These are phyloP conservation scores for Parazoanthus atlanticus DNA, from an alignment of 92 coral and sea anemone species.

Conservation along the genomic window DNA sequence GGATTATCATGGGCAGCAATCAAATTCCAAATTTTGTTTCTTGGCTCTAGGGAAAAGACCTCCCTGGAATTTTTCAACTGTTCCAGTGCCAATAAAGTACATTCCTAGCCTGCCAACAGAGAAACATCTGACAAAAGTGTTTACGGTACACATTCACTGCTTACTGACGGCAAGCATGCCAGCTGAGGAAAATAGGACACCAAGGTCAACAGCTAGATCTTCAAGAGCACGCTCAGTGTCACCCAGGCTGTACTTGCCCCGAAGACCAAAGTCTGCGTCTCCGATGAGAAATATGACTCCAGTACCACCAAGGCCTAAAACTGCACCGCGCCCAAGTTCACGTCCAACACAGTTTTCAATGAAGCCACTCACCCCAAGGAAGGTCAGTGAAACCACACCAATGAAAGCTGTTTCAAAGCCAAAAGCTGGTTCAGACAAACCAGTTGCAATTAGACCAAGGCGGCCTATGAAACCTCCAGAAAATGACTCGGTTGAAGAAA, in stretches of 20 bases:
- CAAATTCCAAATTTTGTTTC: conserved; percentile 66
- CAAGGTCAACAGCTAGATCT: conserved; percentile 49
- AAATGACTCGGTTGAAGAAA: conserved; percentile 48
- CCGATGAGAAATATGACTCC: conserved; percentile 38
- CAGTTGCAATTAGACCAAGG: conserved; percentile 78
- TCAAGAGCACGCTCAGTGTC: conserved; percentile 77
- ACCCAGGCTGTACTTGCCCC: conserved; percentile 76
- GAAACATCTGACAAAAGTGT: conserved; percentile 73
- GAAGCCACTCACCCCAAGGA: conserved; percentile 54
- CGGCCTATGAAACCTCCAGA: conserved; percentile 55
- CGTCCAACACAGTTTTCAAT: conserved; percentile 56
- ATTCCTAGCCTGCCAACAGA: conserved; percentile 93
- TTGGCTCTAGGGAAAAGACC: conserved; percentile 79
- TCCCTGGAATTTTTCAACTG: conserved; percentile 79
- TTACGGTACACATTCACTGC: conserved; percentile 87
- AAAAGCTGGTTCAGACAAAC: conserved; percentile 82
- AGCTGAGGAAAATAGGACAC: conserved; percentile 39
- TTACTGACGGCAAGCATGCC: conserved; percentile 80
- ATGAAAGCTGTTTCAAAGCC: conserved; percentile 71
- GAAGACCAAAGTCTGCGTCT: conserved; percentile 48
- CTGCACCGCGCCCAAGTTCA: conserved; percentile 71
- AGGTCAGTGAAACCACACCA: conserved; percentile 58
- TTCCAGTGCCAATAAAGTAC: conserved; percentile 67
- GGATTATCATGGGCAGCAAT: conserved; percentile 48
- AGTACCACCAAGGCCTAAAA: conserved; percentile 64